Base-by-base conservation (phyloP, 2,113 vertebrate species). In the Stigmatopora nigra region DNA sequence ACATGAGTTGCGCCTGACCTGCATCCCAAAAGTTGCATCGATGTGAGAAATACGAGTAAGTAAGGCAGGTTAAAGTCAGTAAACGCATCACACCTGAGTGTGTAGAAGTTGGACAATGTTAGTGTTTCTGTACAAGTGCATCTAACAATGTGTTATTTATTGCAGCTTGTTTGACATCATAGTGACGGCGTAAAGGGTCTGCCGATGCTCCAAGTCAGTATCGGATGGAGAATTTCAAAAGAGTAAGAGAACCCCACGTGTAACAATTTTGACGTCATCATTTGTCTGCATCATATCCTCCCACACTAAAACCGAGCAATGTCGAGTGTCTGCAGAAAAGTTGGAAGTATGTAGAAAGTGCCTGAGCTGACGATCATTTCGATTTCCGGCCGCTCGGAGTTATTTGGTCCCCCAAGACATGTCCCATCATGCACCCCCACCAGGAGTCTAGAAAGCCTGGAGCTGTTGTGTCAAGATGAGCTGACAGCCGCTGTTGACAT, bases 381-480 rank as follows among this genome's bases (percentile, higher is more conserved):
- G 47, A 44, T 31, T 58, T 65, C 58, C 20, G 63, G 61, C 64
- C 69, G 67, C 67, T 65, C 59, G 45, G 78, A 70, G 79, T 72
- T 75, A 73, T 73, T 87, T 88, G 85, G 88, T 87, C 57, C 87
- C 84, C 74, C 71, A 73, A 76, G 74, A 72, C 69, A 67, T 63
- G 76, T 80, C 75, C 63, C 67, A 59, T 65, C 67, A 62, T 65
- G 63, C 51, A 36, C 68, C 12, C 31, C 59, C 44, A 6, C 11
- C 41, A 49, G 17, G 51, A 63, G 74, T 83, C 93, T 93, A 98
- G 88, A 93, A 97, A 38, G 94, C 93, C 71, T 98, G 95, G 89
- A 98, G 92, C 91, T 98, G 96, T 87, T 98, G 96, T 79, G 94
- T 98, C 87, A 98, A 87, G 88, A 98, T 97, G 73, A 98, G 94